Evolutionary conservation across 37 sponge, comb jelly and placozoan genomes (phyloP).

Genomic region (Hexactinellida sp.): DNA sequence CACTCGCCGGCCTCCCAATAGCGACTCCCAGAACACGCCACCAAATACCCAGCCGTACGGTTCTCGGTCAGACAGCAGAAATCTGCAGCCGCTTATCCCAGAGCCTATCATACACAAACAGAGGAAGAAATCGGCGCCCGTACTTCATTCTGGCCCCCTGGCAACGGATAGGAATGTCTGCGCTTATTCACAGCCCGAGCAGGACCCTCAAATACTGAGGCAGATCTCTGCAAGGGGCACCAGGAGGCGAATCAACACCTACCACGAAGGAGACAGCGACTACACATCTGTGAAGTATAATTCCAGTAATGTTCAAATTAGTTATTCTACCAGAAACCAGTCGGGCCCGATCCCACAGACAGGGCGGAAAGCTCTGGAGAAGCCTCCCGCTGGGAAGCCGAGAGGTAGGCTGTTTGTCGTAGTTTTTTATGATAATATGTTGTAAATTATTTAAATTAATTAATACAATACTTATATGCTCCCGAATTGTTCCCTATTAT

Average conservation of each 20-base stretch:
- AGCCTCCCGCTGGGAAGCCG: constrained; percentile 13
- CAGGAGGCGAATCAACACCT: constrained; percentile 1
- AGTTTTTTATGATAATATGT: neutral
- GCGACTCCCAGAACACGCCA: neutral
- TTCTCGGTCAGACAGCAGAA: neutral
- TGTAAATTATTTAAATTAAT: neutral
- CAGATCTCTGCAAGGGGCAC: neutral
- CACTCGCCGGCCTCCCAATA: neutral
- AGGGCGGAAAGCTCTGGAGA: neutral
- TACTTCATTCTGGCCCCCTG: neutral
- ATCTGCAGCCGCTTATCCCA: neutral
- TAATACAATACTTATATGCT: no score
- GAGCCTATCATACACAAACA: neutral
- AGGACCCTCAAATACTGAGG: neutral
- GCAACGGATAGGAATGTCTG: neutral
- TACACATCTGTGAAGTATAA: neutral
- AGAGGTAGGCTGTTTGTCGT: constrained; percentile 12
- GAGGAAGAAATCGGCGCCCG: neutral
- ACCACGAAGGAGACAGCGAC: neutral
- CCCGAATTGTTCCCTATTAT: no score
- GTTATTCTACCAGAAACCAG: neutral
- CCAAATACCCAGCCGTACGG: neutral
- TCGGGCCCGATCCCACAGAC: neutral
- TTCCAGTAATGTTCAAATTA: neutral
- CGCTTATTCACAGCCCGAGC: neutral